Evolutionary conservation across 2,797 vertebrate species (phyloP), one percentile per base, ranked within the genome.

Genomic region (Sarcoramphus papa): DNA sequence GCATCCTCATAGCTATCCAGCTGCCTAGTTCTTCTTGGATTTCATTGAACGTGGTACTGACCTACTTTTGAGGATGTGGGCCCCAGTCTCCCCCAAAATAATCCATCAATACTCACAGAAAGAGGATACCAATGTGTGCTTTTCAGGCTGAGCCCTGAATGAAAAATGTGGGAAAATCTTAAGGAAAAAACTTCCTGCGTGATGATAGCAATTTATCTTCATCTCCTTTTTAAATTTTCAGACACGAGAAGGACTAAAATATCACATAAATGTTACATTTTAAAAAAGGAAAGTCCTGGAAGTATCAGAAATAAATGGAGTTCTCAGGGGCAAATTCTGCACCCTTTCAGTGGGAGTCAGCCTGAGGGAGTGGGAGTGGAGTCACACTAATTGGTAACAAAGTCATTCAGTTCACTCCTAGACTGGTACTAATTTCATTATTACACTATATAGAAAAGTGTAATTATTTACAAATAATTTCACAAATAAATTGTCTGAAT

Each of bases 201-300:
- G 76, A 83, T 90, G 72, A 90, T 48, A 72, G 78, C 63, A 91
- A 81, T 92, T 94, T 78, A 54, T 77, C 68, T 95, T 90, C 74
- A 48, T 93, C 93, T 90, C 88, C 68, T 94, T 94, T 94, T 94
- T 90, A 90, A 83, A 72, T 93, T 93, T 92, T 83, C 93, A 96
- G 86, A 96, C 93, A 88, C 81, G 80, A 88, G 82, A 95, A 97
- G 63, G 81, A 90, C 62, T 92, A 96, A 97, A 95, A 94, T 97
- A 96, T 75, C 89, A 68, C 87, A 91, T 75, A 83, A 75, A 90
- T 88, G 88, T 73, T 82, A 92, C 83, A 86, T 89, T 92, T 95
- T 90, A 67, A 92, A 95, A 91, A 95, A 84, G 30, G 70, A 93
- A 95, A 93, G 64, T 73, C 91, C 75, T 84, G 82, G 87, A 93